phyloP scores from a whole-genome alignment of 2,113 vertebrate genomes.

The Tauraco erythrolophus region DNA sequence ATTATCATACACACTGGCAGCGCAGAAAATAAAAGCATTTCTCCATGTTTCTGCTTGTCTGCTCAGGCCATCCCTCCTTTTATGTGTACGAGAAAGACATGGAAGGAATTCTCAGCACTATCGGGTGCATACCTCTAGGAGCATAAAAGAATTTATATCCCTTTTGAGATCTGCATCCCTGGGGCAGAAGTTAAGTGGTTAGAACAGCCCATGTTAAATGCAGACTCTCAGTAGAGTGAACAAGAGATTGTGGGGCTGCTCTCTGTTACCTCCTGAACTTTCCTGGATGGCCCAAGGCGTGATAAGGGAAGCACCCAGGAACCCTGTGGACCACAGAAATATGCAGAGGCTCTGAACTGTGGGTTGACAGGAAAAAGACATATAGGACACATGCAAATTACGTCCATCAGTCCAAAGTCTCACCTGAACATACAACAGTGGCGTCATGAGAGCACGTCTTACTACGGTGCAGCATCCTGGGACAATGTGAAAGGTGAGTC shows the following conservation, averaged over 20 bases:
- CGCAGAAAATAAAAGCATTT: neutral
- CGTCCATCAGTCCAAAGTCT: neutral
- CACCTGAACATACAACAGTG: conserved; percentile 76
- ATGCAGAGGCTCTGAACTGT: neutral
- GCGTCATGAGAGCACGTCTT: conserved; percentile 57
- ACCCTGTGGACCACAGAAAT: neutral
- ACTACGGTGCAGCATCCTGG: neutral
- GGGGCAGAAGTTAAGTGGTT: neutral
- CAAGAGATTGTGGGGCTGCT: neutral
- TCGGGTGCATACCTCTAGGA: neutral
- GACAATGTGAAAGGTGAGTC: conserved; percentile 64
- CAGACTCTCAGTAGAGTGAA: neutral
- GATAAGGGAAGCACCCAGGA: neutral
- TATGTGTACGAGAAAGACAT: neutral
- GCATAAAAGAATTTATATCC: neutral
- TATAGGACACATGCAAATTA: neutral
- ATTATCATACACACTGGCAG: neutral
- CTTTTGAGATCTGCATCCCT: neutral
- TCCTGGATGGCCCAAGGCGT: neutral
- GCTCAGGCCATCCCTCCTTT: neutral
- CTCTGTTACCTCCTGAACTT: neutral
- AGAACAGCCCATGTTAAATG: neutral
- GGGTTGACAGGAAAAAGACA: neutral
- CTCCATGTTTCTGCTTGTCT: neutral
- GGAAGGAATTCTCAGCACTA: neutral